Evolutionary conservation across 1,140 invertebrate genomes (phyloP).

Genomic region (Uloborus diversus): DNA sequence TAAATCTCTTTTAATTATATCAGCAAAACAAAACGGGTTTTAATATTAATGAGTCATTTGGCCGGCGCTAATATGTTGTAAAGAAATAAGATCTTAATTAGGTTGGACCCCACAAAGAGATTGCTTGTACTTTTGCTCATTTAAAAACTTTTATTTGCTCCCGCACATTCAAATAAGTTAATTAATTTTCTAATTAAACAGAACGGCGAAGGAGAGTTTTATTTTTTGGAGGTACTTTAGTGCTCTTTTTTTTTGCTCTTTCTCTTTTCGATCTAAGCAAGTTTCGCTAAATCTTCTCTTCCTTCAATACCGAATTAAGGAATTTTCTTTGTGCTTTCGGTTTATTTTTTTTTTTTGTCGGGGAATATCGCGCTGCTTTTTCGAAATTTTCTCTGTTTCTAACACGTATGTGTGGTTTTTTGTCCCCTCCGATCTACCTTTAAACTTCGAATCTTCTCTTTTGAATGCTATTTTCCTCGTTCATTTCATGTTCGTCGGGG

Average conservation of each 20-base stretch:
- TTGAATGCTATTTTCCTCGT: too few species aligned
- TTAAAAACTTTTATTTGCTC: constrained; percentile 56
- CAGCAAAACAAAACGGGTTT: constrained; percentile 56
- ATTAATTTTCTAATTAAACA: constrained; percentile 58
- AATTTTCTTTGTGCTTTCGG: constrained; percentile 43
- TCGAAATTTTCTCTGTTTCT: constrained; percentile 47
- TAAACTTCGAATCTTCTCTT: too few species aligned
- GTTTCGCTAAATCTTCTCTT: constrained; percentile 35
- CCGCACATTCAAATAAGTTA: constrained; percentile 56
- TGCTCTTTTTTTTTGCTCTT: neutral
- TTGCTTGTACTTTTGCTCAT: constrained; percentile 56
- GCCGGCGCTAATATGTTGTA: constrained; percentile 53
- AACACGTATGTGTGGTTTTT: too few species aligned
- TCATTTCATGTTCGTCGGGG: too few species aligned
- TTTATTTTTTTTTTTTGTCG: neutral
- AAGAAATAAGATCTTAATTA: constrained; percentile 56
- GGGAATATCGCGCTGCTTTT: constrained; percentile 35
- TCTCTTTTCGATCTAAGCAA: constrained; percentile 10
- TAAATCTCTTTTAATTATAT: constrained; percentile 57
- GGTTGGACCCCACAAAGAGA: constrained; percentile 45
- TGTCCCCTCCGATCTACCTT: too few species aligned
- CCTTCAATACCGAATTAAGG: constrained; percentile 53
- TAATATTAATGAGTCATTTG: constrained; percentile 57
- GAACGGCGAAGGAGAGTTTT: constrained; percentile 50
- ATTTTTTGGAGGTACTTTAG: constrained; percentile 20